Evolutionary conservation across 2,888 invertebrate species (phyloP).

Genomic region (Acanthococcus lagerstroemiae): DNA sequence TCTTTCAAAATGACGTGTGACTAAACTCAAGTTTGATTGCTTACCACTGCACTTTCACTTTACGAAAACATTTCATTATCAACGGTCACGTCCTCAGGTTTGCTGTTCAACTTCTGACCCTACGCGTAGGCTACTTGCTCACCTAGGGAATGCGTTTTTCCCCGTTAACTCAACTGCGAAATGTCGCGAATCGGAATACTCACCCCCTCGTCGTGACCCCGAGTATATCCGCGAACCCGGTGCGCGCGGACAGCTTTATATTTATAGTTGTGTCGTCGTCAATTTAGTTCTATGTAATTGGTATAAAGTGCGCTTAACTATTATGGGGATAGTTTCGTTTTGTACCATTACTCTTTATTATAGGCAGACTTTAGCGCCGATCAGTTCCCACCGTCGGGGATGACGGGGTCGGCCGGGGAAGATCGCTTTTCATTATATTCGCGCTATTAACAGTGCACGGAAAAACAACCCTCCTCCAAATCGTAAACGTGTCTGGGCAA

Average conservation of each 20-base stretch:
- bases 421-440: constrained; percentile 23
- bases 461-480: constrained; percentile 17
- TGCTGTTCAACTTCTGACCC: no score
- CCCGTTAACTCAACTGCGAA: no score
- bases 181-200: neutral
- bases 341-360: constrained; percentile 24
- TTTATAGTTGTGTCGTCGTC: constrained; percentile 22
- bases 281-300: constrained; percentile 24
- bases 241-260: constrained; percentile 20
- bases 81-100: no score
- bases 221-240: neutral
- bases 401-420: neutral
- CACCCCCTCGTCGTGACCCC: neutral
- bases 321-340: constrained; percentile 24
- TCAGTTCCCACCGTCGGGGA: constrained; percentile 1
- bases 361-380: neutral
- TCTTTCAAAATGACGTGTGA: no score
- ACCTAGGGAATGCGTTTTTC: no score
- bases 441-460: constrained; percentile 1
- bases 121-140: no score
- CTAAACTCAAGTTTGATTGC: no score
- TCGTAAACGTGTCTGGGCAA: constrained; percentile 15
- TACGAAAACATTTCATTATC: no score
- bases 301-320: constrained; percentile 23
- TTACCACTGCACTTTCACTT: no score